Conservation (phyloP, 2,888 invertebrate genomes). For the Ditula angustiorana region DNA sequence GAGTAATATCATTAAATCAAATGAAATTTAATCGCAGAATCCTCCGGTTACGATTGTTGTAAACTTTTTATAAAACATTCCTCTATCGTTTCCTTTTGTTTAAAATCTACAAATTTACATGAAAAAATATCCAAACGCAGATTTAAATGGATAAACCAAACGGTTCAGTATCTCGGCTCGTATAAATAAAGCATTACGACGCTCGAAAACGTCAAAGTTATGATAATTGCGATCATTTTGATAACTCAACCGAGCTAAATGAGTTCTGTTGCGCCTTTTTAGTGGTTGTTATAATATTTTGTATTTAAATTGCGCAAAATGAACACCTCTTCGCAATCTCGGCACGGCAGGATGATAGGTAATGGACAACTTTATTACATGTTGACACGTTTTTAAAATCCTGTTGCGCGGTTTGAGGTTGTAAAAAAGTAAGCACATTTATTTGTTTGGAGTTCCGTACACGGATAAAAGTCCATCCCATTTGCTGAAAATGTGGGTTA, state of each 20-base stretch:
- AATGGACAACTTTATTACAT: constrained; percentile 65
- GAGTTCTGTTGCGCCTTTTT: constrained; percentile 40
- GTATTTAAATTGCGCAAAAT: constrained; percentile 51
- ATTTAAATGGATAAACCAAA: constrained; percentile 48
- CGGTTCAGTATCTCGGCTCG: constrained; percentile 30
- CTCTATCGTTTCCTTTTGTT: constrained; percentile 29
- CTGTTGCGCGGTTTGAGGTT: constrained; percentile 22
- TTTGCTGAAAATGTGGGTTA: neutral
- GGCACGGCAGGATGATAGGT: constrained; percentile 57
- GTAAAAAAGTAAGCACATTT: constrained; percentile 18
- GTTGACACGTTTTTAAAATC: constrained; percentile 55
- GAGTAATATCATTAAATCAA: too few species aligned
- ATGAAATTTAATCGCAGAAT: neutral
- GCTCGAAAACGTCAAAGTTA: constrained; percentile 44
- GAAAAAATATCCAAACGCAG: constrained; percentile 39
- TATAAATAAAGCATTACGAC: constrained; percentile 35
- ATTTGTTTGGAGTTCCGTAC: constrained; percentile 25
- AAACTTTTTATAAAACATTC: neutral
- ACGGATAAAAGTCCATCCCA: neutral
- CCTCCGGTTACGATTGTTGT: neutral
- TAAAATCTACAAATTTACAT: constrained; percentile 35
- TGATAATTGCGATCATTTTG: constrained; percentile 46
- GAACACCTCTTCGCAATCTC: constrained; percentile 46
- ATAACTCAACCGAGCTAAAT: constrained; percentile 41
- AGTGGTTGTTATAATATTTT: constrained; percentile 42